Evolutionary conservation across 2,888 invertebrate genomes (phyloP).

Genomic region (Phrixothrix hirtus): DNA sequence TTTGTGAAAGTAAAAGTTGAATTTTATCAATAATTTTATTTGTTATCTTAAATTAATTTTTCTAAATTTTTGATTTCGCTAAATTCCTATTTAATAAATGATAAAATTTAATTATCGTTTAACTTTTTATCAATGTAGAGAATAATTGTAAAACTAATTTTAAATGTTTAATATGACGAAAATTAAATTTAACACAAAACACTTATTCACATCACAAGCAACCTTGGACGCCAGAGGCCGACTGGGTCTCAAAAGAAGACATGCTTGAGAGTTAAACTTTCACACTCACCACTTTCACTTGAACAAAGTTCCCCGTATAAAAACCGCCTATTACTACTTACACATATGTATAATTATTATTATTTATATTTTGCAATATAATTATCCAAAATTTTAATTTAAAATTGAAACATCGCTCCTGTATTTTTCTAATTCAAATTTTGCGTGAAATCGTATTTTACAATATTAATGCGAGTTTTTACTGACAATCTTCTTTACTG

Average conservation of each 20-base stretch:
- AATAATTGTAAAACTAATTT: conserved; percentile 6
- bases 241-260: conserved; percentile 48
- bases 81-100: too few species aligned
- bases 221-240: conserved; percentile 52
- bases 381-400: neutral
- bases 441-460: too few species aligned
- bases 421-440: too few species aligned
- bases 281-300: conserved; percentile 56
- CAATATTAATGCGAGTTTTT: neutral
- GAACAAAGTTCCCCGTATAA: conserved; percentile 22
- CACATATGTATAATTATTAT: neutral
- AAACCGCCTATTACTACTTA: conserved; percentile 1
- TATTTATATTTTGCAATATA: neutral
- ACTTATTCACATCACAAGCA: conserved; percentile 50
- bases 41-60: too few species aligned
- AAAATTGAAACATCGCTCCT: too few species aligned
- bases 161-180: conserved; percentile 10
- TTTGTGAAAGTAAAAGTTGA: too few species aligned
- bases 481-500: too few species aligned
- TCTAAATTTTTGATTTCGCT: too few species aligned
- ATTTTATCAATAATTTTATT: too few species aligned
- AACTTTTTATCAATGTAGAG: neutral
- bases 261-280: conserved; percentile 55
- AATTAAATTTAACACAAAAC: conserved; percentile 43
- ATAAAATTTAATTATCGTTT: too few species aligned